These are phyloP conservation scores for Phoxinus phoxinus DNA, from an alignment of 2,113 vertebrate species.

Conservation along the genomic window DNA sequence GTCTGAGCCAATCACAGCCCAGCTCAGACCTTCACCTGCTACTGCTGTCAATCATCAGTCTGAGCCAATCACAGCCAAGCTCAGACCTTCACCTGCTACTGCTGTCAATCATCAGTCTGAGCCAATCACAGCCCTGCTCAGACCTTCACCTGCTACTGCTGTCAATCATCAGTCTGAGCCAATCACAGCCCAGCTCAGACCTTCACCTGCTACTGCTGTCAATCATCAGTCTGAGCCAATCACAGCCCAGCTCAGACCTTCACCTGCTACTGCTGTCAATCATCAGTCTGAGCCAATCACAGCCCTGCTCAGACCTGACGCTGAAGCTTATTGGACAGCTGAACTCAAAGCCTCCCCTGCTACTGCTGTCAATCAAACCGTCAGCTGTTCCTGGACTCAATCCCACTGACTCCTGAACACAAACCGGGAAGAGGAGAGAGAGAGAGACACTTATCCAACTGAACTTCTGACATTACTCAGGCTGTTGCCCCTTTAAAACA, in stretches of 20 bases:
- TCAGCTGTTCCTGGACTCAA: not conserved
- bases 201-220: no score
- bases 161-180: not conserved
- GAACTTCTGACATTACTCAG: not conserved
- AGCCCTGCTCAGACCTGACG: not conserved
- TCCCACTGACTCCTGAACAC: not conserved
- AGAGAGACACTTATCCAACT: no score
- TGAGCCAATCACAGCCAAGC: no score
- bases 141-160: no score
- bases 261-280: no score
- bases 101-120: no score
- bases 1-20: not conserved
- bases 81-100: no score
- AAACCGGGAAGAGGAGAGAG: not conserved
- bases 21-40: not conserved
- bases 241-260: no score
- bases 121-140: no score
- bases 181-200: not conserved
- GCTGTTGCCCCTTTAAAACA: not conserved
- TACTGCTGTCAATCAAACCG: conserved; percentile 11
- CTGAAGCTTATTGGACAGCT: conserved; percentile 28
- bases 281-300: not conserved
- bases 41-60: no score
- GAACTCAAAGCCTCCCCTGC: not conserved
- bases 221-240: no score